Base-by-base conservation (phyloP, 2,888 invertebrate species). In the Halocaridina rubra region DNA sequence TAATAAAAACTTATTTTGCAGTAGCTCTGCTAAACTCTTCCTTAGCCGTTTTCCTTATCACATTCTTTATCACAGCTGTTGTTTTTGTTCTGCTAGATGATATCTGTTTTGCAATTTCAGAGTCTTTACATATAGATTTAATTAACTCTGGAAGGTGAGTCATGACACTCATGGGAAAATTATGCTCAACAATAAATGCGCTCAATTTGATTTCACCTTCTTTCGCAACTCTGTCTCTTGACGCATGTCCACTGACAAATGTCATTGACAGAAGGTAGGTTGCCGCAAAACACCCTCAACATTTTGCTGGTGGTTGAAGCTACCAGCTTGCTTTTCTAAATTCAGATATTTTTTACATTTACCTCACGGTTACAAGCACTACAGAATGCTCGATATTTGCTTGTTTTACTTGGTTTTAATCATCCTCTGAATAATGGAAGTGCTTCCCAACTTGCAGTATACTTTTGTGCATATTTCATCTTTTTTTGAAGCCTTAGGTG, bases 171-270 rank as follows among this genome's bases (percentile, higher is more conserved):
- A 89, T 89, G 33, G 89, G 88, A 24, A 89, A 57, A 59, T 88
- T 85, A 79, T 80, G 88, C 81, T 84, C 86, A 27, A 88, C 88
- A 86, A 89, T 85, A 85, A 88, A 89, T 86, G 88, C 88, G 61
- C 84, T 71, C 29, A 80, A 32, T 71, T 57, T 69, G 30, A 71
- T 69, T 80, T 79, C 69, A 24, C 90, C 80, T 77, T 59, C 61
- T 39, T 39, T 74, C 5, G 46, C 74, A 29, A 19, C 74, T 24
- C 27, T 61, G 22, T 64, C 77, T 16, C 16, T 27, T 64, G 61
- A 61, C 19, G 32, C 30, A 30, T 30, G 59, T 61, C 32, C 77
- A 22, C 67, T 78, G 10, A 39, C 61, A 76, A 59, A 76, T 59
- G 76, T 4, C 76, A 76, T 29, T 57, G 57, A 57, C 57, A 57